Base-by-base conservation (phyloP, 2,888 invertebrate genomes). In the Dynastes tityus region DNA sequence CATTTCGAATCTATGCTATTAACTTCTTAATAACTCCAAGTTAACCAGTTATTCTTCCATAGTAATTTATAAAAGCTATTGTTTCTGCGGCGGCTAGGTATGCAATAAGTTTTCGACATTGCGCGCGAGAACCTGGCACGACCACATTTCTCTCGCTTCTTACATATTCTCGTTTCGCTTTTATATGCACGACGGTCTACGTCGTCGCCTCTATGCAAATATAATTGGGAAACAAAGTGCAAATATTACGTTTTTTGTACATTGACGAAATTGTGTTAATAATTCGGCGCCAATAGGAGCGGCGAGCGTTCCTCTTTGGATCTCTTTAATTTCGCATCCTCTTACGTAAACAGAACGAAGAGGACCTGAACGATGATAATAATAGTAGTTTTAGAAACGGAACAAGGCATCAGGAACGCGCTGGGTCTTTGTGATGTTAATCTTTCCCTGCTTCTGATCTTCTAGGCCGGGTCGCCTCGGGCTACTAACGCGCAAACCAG, bases 201-300 rank as follows among this genome's bases (percentile, higher is more conserved):
- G 49, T 51, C 68, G 68, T 9, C 68, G 51, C 27, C 51, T 29
- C 51, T 68, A 76, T 76, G 76, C 76, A 76, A 76, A 76, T 76
- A 37, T 65, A 76, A 76, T 76, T 65, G 65, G 51, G 53, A 64
- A 76, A 76, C 76, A 76, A 76, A 76, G 53, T 76, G 76, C 65
- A 65, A 76, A 76, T 55, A 77, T 77, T 77, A 77, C 55, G 68
- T 77, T 65, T 65, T 64, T 75, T 65, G 51, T 37, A 49, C 37
- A 51, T n/a, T 22, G 63, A 32, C 53, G 65, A 53, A 65, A 76
- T 76, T 76, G 65, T 64, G 49, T 76, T 76, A 63, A 76, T 76
- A 68, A 68, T 68, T 68, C 68, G 68, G 29, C 68, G 29, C 13
- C 29, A 51, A 13, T 51, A 22, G 55, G 5, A 58, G 22, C 55